Conservation (phyloP, 2,113 vertebrate genomes). For the Numida meleagris region DNA sequence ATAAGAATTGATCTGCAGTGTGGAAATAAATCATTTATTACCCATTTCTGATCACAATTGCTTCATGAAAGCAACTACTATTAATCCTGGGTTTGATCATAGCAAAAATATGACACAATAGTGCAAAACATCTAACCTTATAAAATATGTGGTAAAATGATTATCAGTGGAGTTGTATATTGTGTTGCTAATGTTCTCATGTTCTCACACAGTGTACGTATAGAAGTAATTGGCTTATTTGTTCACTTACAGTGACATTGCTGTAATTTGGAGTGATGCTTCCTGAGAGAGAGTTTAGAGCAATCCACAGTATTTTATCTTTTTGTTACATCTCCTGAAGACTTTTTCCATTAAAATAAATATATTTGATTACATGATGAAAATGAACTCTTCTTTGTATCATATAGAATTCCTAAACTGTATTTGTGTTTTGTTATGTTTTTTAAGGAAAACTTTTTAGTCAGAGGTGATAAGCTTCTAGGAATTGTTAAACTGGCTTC, state of each 20-base stretch:
- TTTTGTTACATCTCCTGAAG: neutral
- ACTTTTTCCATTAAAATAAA: neutral
- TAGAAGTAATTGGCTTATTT: neutral
- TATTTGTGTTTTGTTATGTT: neutral
- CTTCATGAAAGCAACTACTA: neutral
- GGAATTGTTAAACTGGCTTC: constrained; percentile 7
- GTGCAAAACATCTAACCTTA: neutral
- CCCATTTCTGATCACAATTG: neutral
- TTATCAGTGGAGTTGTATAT: neutral
- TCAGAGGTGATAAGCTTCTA: constrained; percentile 23
- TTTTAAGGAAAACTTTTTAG: constrained; percentile 37
- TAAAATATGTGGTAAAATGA: neutral
- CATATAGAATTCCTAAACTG: constrained; percentile 3
- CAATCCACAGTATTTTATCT: neutral
- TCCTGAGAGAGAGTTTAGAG: neutral
- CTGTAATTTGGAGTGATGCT: neutral
- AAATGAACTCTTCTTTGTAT: constrained; percentile 38
- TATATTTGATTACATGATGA: neutral
- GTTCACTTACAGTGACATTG: neutral
- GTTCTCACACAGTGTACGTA: neutral
- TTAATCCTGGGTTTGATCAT: neutral
- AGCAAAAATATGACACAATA: neutral
- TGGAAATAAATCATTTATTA: neutral
- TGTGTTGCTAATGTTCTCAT: neutral
- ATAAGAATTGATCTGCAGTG: neutral